Percentiles rank a stretch among this genome's conserved stretches.
Evolutionary conservation across 2,888 invertebrate species (phyloP).

Genomic region (Trichogramma dendrolimi): DNA sequence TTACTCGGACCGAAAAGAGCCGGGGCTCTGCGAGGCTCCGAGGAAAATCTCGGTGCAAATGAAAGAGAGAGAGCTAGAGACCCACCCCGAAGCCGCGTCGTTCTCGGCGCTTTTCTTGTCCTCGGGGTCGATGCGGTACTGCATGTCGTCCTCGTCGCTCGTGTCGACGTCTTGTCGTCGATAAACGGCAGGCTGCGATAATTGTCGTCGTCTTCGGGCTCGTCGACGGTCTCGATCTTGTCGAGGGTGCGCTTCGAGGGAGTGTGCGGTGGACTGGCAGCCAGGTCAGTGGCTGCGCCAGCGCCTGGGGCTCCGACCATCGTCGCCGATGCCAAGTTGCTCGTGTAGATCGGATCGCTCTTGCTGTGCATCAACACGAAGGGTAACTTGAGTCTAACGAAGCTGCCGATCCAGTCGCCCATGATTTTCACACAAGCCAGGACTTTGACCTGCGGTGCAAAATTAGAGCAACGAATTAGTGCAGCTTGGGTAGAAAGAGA

Average conservation of each 20-base stretch:
- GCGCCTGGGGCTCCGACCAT: slow-evolving; percentile 2
- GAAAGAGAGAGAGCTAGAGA: not conserved
- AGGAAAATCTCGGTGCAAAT: too few relatives aligned
- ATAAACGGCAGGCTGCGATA: slow-evolving; percentile 20
- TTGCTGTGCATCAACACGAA: slow-evolving; percentile 75
- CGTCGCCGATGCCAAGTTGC: too few relatives aligned
- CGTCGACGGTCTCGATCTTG: slow-evolving; percentile 27
- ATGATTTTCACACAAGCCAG: slow-evolving; percentile 40
- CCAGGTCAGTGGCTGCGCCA: slow-evolving; percentile 37
- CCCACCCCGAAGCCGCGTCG: not conserved
- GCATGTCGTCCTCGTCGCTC: slow-evolving; percentile 21
- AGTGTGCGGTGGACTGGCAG: slow-evolving; percentile 47
- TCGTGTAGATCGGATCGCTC: slow-evolving; percentile 56
- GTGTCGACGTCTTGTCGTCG: slow-evolving; percentile 23
- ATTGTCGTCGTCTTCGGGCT: slow-evolving; percentile 20
- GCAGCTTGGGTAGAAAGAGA: too few relatives aligned
- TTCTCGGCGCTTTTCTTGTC: slow-evolving; percentile 1
- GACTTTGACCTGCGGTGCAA: too few relatives aligned
- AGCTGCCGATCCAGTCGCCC: slow-evolving; percentile 59
- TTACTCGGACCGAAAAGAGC: too few relatives aligned
- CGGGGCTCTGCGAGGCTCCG: too few relatives aligned
- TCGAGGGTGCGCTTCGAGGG: slow-evolving; percentile 21
- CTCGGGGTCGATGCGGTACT: not conserved
- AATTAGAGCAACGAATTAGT: too few relatives aligned
- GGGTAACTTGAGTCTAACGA: slow-evolving; percentile 73